phyloP scores from a whole-genome alignment of 2,888 invertebrate species.

The Mythimna pallens region DNA sequence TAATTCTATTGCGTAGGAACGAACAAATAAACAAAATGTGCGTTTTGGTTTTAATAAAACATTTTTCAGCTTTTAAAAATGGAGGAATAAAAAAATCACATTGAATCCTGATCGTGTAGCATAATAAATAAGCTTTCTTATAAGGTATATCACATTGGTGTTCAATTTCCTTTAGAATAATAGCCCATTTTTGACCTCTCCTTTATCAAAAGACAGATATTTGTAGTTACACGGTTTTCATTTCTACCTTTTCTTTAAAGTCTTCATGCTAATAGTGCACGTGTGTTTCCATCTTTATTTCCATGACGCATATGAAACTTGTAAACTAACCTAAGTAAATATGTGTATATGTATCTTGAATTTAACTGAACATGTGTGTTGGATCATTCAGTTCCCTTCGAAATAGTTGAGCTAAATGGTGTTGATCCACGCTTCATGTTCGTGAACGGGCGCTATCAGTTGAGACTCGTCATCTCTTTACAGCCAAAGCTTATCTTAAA shows the following conservation, averaged over 20 bases:
- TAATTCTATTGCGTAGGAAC: too few species aligned
- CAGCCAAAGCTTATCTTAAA: neutral
- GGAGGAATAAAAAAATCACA: too few species aligned
- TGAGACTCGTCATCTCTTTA: neutral
- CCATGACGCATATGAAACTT: neutral
- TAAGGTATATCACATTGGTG: too few species aligned
- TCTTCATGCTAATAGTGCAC: neutral
- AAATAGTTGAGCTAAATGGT: neutral
- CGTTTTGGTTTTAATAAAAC: too few species aligned
- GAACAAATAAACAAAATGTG: too few species aligned
- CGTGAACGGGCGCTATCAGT: neutral
- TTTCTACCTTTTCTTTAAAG: neutral
- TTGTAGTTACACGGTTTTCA: neutral
- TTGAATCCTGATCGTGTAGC: too few species aligned
- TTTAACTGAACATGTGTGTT: neutral
- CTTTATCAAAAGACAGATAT: too few species aligned
- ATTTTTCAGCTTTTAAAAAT: too few species aligned
- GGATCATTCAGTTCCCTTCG: neutral
- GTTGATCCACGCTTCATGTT: neutral
- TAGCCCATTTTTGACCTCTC: too few species aligned
- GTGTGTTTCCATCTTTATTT: neutral
- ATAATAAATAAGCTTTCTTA: too few species aligned
- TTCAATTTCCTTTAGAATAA: too few species aligned
- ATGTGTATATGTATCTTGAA: neutral
- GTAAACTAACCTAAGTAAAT: constrained; percentile 1